Base-by-base conservation (phyloP, 2,797 vertebrate species). In the Phataginus tetradactyla region DNA sequence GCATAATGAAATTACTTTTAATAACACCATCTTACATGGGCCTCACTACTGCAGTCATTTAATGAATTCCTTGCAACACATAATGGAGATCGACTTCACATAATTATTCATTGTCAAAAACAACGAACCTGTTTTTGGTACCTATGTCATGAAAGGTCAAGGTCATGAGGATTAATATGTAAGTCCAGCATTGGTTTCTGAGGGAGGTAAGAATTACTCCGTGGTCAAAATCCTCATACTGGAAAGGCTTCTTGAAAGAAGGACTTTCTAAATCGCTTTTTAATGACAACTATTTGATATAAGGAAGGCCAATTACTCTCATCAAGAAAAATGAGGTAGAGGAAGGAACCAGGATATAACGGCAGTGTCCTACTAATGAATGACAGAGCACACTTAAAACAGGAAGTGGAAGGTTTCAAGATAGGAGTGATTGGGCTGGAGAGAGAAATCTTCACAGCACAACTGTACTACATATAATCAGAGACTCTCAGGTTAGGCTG, bases 1-100 rank as follows among this genome's bases (percentile, higher is more conserved):
- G 57, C 15, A 42, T 80, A 87, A 63, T 83, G 86, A 88, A 84
- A 39, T 57, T 29, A 61, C 55, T 90, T 87, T n/a, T 63, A 68
- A 74, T 51, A 83, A 11, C 18, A n/a, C 37, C 39, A 7, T 92
- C 51, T 93, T 79, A 32, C 27, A 71, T 17, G 20, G 10, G 13
- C 37, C 17, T 57, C 18, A 71, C 86, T 29, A 85, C 18, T 29
- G 5, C 3, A 39, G 29, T 55, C 29, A 79, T 61, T 85, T 63
- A 49, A 89, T 25, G 14, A 71, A 81, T 55, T 90, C 9, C 51
- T 87, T 51, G 4, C 49, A 90, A 77, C 23, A 21, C 23, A 11
- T 45, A 77, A 63, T 51, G 84, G 59, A 79, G 39, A 51, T 23
- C 12, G 34, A 25, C 32, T 63, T 79, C 11, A 45, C 86, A 59